Percentiles rank a stretch among this genome's conserved stretches.
phyloP scores from a whole-genome alignment of 92 coral and sea anemone genomes.

The Actinostola sp. region DNA sequence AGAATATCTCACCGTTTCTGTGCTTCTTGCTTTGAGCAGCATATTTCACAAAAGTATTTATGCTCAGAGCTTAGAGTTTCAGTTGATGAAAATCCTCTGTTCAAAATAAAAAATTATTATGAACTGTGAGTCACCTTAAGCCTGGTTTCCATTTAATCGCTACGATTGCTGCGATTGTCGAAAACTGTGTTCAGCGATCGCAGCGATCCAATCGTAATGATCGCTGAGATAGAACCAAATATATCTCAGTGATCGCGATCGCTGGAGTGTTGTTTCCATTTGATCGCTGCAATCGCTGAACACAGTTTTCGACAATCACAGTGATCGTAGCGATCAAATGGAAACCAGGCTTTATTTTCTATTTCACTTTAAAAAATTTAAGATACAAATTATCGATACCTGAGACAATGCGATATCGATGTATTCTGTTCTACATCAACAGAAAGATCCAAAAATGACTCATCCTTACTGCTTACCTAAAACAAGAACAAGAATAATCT shows the following conservation, averaged over 20 bases:
- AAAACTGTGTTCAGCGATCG: too few relatives aligned
- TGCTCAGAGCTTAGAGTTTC: slow-evolving; percentile 98
- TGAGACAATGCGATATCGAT: slow-evolving; percentile 94
- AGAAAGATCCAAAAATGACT: slow-evolving; percentile 93
- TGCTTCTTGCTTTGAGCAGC: slow-evolving; percentile 98
- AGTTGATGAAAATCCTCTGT: slow-evolving; percentile 98
- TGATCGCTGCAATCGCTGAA: too few relatives aligned
- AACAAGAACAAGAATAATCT: slow-evolving; percentile 8
- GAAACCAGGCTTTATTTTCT: background rate
- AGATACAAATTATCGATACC: slow-evolving; percentile 39
- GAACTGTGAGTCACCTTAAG: too few relatives aligned
- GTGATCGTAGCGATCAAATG: too few relatives aligned
- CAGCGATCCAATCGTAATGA: too few relatives aligned
- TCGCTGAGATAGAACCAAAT: background rate
- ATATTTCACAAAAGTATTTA: slow-evolving; percentile 96
- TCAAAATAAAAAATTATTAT: slow-evolving; percentile 12
- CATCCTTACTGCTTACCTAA: slow-evolving; percentile 99
- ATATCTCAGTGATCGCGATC: too few relatives aligned
- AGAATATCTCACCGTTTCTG: slow-evolving; percentile 98
- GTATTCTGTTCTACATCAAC: slow-evolving; percentile 99
- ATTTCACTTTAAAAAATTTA: background rate
- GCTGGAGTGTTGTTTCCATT: too few relatives aligned
- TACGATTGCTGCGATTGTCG: too few relatives aligned
- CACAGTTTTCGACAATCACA: too few relatives aligned
- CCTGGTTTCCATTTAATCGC: too few relatives aligned